Percentiles rank a stretch among this genome's conserved stretches.
Evolutionary conservation across 2,113 vertebrate genomes (phyloP).

Genomic region (Pimephales promelas): DNA sequence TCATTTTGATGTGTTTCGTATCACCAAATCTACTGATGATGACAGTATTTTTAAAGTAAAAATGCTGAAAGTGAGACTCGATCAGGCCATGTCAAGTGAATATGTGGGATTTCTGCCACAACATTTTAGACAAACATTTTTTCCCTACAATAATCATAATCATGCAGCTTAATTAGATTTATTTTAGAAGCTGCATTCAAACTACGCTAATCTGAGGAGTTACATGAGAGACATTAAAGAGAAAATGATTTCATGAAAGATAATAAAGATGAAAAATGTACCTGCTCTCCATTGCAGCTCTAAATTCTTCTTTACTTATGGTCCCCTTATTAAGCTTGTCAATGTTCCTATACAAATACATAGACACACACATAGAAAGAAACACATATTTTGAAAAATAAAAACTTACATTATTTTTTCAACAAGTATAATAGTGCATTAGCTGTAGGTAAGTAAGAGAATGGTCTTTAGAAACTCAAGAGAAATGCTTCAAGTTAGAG

Average conservation of each 20-base stretch:
- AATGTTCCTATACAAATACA: slow-evolving; percentile 56
- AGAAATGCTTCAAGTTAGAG: background rate
- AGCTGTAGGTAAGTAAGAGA: background rate
- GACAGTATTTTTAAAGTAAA: background rate
- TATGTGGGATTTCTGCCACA: background rate
- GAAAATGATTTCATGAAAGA: background rate
- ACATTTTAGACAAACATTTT: background rate
- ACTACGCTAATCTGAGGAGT: too few species aligned
- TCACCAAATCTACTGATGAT: background rate
- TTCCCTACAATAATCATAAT: background rate
- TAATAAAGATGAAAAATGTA: slow-evolving; percentile 29
- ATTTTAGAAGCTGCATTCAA: too few species aligned
- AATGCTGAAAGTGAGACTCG: background rate
- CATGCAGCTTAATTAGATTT: background rate
- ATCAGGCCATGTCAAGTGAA: background rate
- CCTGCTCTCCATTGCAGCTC: slow-evolving; percentile 54
- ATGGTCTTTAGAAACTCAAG: background rate
- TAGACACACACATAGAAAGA: background rate
- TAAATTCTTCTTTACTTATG: slow-evolving; percentile 63
- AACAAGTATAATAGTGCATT: background rate
- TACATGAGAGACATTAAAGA: too few species aligned
- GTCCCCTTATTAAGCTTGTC: slow-evolving; percentile 61
- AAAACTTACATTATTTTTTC: background rate
- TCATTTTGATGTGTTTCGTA: background rate
- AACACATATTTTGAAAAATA: background rate